Conservation (phyloP, 1,140 invertebrate genomes). For the Tetramorium simillimum region DNA sequence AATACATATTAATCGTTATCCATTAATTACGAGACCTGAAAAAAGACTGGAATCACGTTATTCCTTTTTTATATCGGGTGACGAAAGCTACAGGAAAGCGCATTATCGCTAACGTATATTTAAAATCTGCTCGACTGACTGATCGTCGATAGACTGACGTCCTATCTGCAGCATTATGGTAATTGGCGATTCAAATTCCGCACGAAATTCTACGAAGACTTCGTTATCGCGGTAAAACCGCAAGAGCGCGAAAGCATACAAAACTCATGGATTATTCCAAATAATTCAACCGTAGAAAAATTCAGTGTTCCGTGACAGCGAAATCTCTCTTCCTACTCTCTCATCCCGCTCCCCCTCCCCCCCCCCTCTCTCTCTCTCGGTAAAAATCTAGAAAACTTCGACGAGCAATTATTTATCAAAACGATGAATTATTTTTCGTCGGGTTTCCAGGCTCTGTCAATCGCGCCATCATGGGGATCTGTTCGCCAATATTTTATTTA, state of each 20-base stretch:
- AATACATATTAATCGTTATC: not conserved
- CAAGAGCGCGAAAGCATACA: constrained; percentile 9
- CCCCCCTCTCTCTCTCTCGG: not conserved
- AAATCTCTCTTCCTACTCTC: constrained; percentile 4
- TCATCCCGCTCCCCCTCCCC: not conserved
- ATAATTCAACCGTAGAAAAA: constrained; percentile 61
- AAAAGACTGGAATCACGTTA: not conserved
- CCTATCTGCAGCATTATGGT: constrained; percentile 54
- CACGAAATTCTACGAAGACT: constrained; percentile 58
- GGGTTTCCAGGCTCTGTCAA: constrained; percentile 51
- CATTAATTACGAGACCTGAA: not conserved
- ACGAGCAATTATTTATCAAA: constrained; percentile 58
- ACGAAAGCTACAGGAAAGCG: constrained; percentile 1
- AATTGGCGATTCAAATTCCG: constrained; percentile 58
- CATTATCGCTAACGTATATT: constrained; percentile 54
- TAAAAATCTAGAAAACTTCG: constrained; percentile 39
- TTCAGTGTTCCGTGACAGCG: constrained; percentile 48
- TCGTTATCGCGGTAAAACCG: constrained; percentile 49
- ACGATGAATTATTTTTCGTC: constrained; percentile 59
- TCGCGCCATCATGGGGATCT: constrained; percentile 52
- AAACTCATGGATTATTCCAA: constrained; percentile 57
- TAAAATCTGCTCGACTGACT: constrained; percentile 59
- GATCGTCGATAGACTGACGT: constrained; percentile 55
- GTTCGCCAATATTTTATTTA: constrained; percentile 57
- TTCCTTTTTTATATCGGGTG: not conserved